Percentiles rank a stretch among this genome's conserved stretches.
These are phyloP conservation scores for Ceyx melanurus DNA, from an alignment of 2,113 vertebrate genomes.

Conservation along the genomic window DNA sequence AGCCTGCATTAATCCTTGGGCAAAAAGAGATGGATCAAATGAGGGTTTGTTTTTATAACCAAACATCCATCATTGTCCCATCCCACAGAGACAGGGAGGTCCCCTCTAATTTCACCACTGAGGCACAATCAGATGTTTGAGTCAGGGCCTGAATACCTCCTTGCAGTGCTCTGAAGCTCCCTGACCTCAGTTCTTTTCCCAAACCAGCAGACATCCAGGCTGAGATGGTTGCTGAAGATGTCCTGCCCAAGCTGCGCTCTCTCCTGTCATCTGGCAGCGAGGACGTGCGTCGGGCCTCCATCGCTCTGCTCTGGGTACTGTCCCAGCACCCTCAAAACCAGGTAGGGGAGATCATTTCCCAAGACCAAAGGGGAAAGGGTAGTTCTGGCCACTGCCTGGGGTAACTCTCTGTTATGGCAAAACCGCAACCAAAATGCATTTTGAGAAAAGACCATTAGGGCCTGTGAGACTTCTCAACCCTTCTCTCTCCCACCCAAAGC, in stretches of 20 bases:
- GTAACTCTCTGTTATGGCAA: neutral
- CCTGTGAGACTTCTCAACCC: neutral
- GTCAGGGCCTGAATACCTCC: neutral
- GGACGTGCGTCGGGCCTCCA: conserved; percentile 57
- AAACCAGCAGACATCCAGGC: conserved; percentile 70
- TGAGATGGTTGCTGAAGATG: conserved; percentile 71
- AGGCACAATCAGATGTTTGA: neutral
- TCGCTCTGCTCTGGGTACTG: conserved; percentile 75
- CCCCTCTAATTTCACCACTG: neutral
- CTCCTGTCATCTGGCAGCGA: conserved; percentile 65
- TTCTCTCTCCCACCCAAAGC: neutral
- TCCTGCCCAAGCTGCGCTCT: conserved; percentile 66
- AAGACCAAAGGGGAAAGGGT: neutral
- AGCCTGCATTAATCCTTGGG: neutral
- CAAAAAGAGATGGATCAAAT: neutral
- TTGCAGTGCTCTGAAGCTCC: neutral
- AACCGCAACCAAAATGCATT: neutral
- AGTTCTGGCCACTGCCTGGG: neutral
- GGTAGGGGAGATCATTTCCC: conserved; percentile 53
- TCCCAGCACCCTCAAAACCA: conserved; percentile 71
- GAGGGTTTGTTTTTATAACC: neutral
- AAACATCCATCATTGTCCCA: neutral
- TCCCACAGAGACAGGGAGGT: neutral
- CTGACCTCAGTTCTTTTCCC: neutral
- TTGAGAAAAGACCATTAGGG: neutral